phyloP scores from a whole-genome alignment of 2,797 vertebrate species.

The Falco columbarius region DNA sequence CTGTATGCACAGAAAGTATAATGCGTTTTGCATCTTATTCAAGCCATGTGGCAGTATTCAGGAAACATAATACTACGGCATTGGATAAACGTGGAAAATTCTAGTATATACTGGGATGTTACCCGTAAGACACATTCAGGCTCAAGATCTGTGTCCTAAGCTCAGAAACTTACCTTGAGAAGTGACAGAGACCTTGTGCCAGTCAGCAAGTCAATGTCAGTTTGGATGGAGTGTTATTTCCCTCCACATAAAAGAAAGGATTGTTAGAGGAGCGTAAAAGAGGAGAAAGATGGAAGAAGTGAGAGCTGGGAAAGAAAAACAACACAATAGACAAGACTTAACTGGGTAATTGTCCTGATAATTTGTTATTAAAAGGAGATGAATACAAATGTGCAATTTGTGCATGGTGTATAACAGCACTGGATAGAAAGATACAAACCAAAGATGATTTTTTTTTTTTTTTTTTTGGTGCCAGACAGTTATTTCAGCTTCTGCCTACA shows the following conservation, averaged over 20 bases:
- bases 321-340: background rate
- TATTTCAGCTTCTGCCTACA: background rate
- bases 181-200: background rate
- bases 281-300: background rate
- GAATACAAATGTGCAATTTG: background rate
- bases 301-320: background rate
- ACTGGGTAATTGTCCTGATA: background rate
- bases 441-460: background rate
- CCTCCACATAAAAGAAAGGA: background rate
- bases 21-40: background rate
- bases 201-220: background rate
- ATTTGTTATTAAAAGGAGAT: background rate
- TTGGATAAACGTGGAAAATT: background rate
- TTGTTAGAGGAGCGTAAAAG: background rate
- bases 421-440: background rate
- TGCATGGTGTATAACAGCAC: background rate
- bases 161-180: background rate
- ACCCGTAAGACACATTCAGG: background rate
- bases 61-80: background rate
- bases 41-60: background rate
- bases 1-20: background rate
- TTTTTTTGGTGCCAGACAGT: background rate
- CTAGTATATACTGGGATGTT: background rate
- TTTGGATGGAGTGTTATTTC: background rate
- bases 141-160: background rate